A percentile compares a stretch with the other conserved stretches of the same genome.
Evolutionary conservation across 2,888 invertebrate genomes (phyloP).

Genomic region (Papilio gigon): DNA sequence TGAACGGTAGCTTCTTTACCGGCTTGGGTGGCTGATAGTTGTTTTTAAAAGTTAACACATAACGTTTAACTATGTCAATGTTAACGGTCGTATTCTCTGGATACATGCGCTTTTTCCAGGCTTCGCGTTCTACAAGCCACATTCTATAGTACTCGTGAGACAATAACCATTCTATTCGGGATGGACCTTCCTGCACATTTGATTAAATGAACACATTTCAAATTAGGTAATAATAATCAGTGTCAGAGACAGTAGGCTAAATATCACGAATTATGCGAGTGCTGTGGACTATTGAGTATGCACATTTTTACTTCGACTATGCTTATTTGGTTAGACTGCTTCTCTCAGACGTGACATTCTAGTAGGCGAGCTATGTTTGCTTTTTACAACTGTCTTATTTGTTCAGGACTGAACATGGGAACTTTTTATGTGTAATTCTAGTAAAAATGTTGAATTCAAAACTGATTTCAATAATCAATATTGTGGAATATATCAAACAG

Average conservation of each 20-base stretch:
- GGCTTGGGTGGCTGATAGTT: constrained; percentile 71
- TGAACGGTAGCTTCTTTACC: constrained; percentile 75
- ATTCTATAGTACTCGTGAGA: constrained; percentile 82
- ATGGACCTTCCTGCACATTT: constrained; percentile 63
- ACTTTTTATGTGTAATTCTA: neutral
- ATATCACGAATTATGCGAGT: too few relatives aligned
- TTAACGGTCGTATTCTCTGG: constrained; percentile 73
- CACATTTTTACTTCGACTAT: neutral
- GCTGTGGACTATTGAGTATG: too few relatives aligned
- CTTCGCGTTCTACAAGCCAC: constrained; percentile 81
- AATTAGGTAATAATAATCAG: too few relatives aligned
- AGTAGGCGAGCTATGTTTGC: neutral
- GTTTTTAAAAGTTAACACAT: constrained; percentile 74
- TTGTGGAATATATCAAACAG: constrained; percentile 16
- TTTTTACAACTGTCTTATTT: neutral
- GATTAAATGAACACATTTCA: too few relatives aligned
- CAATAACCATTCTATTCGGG: constrained; percentile 75
- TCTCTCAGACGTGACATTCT: neutral
- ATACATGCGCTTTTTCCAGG: constrained; percentile 80
- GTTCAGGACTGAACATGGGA: neutral
- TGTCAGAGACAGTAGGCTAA: too few relatives aligned
- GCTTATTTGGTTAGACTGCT: neutral
- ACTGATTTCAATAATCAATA: neutral
- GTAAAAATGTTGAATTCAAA: neutral
- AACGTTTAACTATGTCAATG: constrained; percentile 73